Conservation (phyloP, 2,888 invertebrate species). For the Pseudococcus longispinus region DNA sequence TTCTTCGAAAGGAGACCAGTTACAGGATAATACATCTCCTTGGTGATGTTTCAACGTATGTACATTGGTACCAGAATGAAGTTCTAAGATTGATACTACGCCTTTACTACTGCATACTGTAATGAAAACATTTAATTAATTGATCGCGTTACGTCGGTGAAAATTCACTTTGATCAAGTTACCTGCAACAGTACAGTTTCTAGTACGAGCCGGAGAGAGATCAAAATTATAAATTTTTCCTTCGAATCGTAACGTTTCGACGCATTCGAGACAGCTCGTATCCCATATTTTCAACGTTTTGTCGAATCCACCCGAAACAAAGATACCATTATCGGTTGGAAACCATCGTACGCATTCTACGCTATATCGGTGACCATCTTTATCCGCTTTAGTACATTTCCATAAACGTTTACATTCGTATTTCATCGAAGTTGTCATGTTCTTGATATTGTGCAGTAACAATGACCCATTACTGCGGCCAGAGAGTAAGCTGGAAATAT, state of each 20-base stretch:
- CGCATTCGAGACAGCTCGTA: slow-evolving; percentile 48
- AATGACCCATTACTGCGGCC: slow-evolving; percentile 57
- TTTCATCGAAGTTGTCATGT: slow-evolving; percentile 19
- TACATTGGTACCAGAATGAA: slow-evolving; percentile 35
- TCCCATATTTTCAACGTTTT: slow-evolving; percentile 57
- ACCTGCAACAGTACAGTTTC: slow-evolving; percentile 57
- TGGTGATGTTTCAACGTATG: slow-evolving; percentile 47
- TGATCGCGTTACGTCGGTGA: not conserved
- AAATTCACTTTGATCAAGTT: not conserved
- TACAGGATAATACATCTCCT: slow-evolving; percentile 49
- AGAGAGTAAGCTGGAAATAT: slow-evolving; percentile 54
- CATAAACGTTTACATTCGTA: slow-evolving; percentile 52
- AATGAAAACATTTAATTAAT: not conserved
- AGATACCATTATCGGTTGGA: slow-evolving; percentile 58
- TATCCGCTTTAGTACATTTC: slow-evolving; percentile 43
- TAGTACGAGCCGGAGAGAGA: slow-evolving; percentile 49
- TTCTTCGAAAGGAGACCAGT: slow-evolving; percentile 53
- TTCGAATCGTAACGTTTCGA: slow-evolving; percentile 49
- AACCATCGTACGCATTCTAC: slow-evolving; percentile 58
- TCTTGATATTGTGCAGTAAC: slow-evolving; percentile 55
- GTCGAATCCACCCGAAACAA: slow-evolving; percentile 55
- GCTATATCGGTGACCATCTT: slow-evolving; percentile 47
- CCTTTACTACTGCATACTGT: slow-evolving; percentile 33
- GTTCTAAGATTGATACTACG: slow-evolving; percentile 13
- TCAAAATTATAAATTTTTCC: slow-evolving; percentile 57